Conservation (phyloP, 2,113 vertebrate genomes). For the Capreolus pygargus region DNA sequence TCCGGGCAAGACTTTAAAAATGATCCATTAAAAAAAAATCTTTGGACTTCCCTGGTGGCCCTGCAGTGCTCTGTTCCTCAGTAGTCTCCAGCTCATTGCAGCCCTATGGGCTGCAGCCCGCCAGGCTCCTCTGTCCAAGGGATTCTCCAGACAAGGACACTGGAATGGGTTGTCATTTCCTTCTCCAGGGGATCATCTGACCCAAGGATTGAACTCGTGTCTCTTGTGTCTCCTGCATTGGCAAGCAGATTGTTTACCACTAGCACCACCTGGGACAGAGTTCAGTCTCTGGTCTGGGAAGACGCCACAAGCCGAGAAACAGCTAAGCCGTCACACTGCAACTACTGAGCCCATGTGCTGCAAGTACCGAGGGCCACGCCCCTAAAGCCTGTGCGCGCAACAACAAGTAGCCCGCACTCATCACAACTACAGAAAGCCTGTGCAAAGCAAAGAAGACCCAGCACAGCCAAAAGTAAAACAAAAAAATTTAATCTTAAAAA, state of each 20-base stretch:
- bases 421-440: not conserved
- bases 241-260: not conserved
- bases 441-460: not conserved
- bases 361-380: not conserved
- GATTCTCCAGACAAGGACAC: not conserved
- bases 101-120: not conserved
- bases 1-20: not conserved
- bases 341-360: accelerated
- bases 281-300: not conserved
- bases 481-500: not conserved
- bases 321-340: not conserved
- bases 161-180: not conserved
- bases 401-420: not conserved
- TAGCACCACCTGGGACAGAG: not conserved
- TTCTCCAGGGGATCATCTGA: not conserved
- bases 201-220: not conserved
- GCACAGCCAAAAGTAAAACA: not conserved
- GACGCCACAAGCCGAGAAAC: not conserved
- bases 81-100: not conserved
- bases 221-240: not conserved
- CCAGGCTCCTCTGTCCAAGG: not conserved
- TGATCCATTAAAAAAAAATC: not conserved
- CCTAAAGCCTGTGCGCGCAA: not conserved
- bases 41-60: not conserved
- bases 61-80: not conserved